Evolutionary conservation across 1,140 invertebrate genomes (phyloP).

Genomic region (Drosophila serrata): DNA sequence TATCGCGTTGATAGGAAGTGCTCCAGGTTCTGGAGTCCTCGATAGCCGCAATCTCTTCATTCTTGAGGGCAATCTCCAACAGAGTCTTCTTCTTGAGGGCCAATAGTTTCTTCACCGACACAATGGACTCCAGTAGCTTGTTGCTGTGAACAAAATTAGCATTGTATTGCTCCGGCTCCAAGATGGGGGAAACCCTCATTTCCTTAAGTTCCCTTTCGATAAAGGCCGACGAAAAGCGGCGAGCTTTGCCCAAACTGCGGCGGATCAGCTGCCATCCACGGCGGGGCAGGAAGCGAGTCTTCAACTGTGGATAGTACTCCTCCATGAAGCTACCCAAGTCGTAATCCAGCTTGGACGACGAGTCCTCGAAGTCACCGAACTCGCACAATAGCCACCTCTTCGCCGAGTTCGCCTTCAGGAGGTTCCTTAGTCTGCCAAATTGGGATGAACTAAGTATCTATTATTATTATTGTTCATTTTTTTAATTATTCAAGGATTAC

Average conservation of each 20-base stretch:
- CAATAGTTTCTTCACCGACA: constrained; percentile 33
- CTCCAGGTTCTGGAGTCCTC: background rate
- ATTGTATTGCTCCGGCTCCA: constrained; percentile 44
- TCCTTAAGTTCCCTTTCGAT: constrained; percentile 35
- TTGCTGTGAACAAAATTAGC: background rate
- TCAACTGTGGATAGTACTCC: constrained; percentile 22
- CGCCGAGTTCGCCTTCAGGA: constrained; percentile 21
- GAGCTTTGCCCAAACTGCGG: constrained; percentile 53
- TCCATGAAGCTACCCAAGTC: constrained; percentile 28
- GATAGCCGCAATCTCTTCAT: constrained; percentile 22
- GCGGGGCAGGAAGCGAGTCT: constrained; percentile 31
- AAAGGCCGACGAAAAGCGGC: constrained; percentile 57
- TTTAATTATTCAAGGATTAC: background rate
- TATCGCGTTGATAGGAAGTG: constrained; percentile 25
- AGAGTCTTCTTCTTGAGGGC: constrained; percentile 35
- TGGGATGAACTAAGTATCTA: background rate
- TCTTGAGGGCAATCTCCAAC: constrained; percentile 34
- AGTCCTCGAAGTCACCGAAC: constrained; percentile 45
- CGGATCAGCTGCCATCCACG: constrained; percentile 58
- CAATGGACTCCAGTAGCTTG: constrained; percentile 34
- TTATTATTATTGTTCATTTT: too few species aligned
- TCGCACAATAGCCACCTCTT: constrained; percentile 65
- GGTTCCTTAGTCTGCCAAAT: constrained; percentile 23
- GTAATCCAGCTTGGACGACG: constrained; percentile 32
- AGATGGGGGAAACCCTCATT: constrained; percentile 6